Evolutionary conservation across 2,113 vertebrate species (phyloP).

Genomic region (Corythoichthys haematopterus): DNA sequence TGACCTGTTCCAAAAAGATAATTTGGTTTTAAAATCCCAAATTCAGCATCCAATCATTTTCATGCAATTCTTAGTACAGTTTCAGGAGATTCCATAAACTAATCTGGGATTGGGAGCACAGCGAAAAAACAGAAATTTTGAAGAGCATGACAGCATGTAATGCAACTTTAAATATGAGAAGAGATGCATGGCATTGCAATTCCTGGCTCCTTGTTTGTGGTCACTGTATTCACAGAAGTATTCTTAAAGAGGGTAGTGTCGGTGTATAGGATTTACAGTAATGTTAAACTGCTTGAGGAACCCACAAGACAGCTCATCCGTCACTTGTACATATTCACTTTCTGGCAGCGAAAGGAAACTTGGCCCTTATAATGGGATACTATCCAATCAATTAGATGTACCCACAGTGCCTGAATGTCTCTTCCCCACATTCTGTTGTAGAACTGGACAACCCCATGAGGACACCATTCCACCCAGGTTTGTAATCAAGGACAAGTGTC

Average conservation of each 20-base stretch:
- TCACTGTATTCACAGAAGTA: constrained; percentile 37
- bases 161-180: constrained; percentile 2
- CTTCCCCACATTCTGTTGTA: constrained; percentile 60
- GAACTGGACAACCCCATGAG: constrained; percentile 66
- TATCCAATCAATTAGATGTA: constrained; percentile 72
- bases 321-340: constrained; percentile 59
- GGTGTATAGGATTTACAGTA: constrained; percentile 46
- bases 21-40: constrained; percentile 37
- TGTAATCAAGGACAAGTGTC: constrained; percentile 68
- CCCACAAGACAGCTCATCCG: constrained; percentile 57
- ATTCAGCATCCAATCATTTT: constrained; percentile 11
- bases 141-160: neutral
- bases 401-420: constrained; percentile 50
- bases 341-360: constrained; percentile 61
- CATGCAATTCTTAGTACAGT: neutral
- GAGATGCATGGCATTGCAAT: constrained; percentile 12
- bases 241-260: constrained; percentile 40
- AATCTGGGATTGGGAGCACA: constrained; percentile 2
- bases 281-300: constrained; percentile 61
- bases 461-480: constrained; percentile 61
- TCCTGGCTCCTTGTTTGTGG: neutral
- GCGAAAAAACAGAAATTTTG: neutral
- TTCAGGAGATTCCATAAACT: constrained; percentile 3
- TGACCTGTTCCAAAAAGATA: constrained; percentile 74
- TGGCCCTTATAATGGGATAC: constrained; percentile 66